A percentile compares a stretch with the other conserved stretches of the same genome.
Conservation (phyloP, 1,140 invertebrate genomes). For the Bombus affinis region DNA sequence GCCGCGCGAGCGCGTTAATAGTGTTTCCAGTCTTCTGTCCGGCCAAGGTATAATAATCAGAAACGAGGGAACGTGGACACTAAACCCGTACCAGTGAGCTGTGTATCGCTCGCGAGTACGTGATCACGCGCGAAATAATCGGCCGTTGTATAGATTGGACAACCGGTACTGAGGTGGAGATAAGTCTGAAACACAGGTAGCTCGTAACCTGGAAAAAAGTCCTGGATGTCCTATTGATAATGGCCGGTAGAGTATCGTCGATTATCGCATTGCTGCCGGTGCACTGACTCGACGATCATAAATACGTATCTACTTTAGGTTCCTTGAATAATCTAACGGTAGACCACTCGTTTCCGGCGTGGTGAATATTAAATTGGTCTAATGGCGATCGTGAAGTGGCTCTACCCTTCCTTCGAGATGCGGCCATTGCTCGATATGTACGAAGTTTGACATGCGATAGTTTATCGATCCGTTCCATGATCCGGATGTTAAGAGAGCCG, state of each 20-base stretch:
- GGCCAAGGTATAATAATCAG: slow-evolving; percentile 45
- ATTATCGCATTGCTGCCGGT: neutral
- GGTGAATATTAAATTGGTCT: neutral
- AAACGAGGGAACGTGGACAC: neutral
- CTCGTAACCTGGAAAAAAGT: neutral
- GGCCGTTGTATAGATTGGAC: neutral
- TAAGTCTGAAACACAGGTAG: neutral
- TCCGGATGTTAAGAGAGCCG: neutral
- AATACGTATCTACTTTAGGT: neutral
- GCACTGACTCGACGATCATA: no score
- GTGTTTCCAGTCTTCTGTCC: slow-evolving; percentile 42
- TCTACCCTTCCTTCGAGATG: no score
- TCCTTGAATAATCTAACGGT: slow-evolving; percentile 26
- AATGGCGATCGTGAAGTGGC: neutral
- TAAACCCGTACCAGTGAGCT: no score
- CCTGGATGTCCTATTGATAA: slow-evolving; percentile 33
- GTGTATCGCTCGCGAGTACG: neutral
- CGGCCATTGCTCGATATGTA: no score
- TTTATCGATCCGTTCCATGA: neutral
- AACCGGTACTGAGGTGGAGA: neutral
- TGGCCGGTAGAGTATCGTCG: neutral
- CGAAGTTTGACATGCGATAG: neutral
- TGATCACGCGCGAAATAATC: slow-evolving; percentile 25
- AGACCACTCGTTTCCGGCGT: neutral
- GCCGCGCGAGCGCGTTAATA: slow-evolving; percentile 27